Evolutionary conservation across 92 coral and sea anemone species (phyloP).

Genomic region (Zoanthus sociatus): DNA sequence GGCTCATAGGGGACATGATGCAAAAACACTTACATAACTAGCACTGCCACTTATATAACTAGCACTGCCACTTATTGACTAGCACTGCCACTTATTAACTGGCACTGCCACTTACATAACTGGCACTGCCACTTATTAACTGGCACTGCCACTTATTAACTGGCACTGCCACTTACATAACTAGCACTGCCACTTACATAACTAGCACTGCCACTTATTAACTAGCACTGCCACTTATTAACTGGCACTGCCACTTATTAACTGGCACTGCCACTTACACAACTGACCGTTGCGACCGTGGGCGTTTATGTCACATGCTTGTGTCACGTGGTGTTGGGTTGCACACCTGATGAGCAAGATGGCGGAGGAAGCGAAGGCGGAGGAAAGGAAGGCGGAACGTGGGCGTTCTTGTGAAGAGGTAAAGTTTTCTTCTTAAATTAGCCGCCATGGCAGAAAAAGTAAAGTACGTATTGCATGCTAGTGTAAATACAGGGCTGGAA

Average conservation of each 20-base stretch:
- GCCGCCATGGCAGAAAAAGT: conserved; percentile 4
- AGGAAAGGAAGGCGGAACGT: neutral
- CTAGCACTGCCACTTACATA: neutral
- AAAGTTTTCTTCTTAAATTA: conserved; percentile 18
- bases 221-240: conserved; percentile 4
- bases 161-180: conserved; percentile 9
- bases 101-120: conserved; percentile 5
- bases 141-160: conserved; percentile 7
- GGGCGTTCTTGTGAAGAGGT: conserved; percentile 23
- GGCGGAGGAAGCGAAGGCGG: neutral
- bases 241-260: conserved; percentile 4
- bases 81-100: conserved; percentile 3
- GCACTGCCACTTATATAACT: conserved; percentile 4
- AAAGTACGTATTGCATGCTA: conserved; percentile 11
- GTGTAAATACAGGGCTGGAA: conserved; percentile 17
- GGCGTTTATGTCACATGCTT: conserved; percentile 5
- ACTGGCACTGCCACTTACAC: conserved; percentile 8
- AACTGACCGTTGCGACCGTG: conserved; percentile 2
- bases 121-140: conserved; percentile 22
- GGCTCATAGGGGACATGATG: too few species aligned
- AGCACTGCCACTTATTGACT: conserved; percentile 22
- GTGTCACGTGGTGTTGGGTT: neutral
- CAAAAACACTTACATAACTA: neutral
- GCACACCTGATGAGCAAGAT: too few species aligned
- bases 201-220: conserved; percentile 3